Evolutionary conservation across 23 tunicate genomes (phyloP).

Genomic region (Ciona savignyi): DNA sequence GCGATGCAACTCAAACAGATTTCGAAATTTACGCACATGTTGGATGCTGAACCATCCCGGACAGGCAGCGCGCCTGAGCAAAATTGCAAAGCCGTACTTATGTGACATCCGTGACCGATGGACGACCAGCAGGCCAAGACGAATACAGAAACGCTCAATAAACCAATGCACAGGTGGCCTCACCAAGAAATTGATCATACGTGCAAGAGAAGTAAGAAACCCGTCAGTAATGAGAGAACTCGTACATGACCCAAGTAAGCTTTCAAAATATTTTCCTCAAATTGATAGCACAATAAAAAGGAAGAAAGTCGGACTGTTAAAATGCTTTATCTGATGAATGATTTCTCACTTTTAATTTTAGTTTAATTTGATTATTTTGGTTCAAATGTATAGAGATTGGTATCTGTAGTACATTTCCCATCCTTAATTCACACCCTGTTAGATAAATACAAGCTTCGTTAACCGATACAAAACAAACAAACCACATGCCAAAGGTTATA

Average conservation of each 20-base stretch:
- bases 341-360: no score
- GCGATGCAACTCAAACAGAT: background rate
- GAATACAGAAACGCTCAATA: conserved; percentile 1
- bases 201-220: conserved; percentile 26
- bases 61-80: background rate
- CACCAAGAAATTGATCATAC: conserved; percentile 14
- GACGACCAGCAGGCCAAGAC: background rate
- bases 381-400: no score
- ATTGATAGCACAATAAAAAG: no score
- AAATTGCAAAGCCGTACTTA: background rate
- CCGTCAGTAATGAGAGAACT: conserved; percentile 23
- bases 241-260: conserved; percentile 38
- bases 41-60: background rate
- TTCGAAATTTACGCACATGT: background rate
- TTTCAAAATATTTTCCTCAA: no score
- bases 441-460: no score
- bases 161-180: conserved; percentile 30
- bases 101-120: conserved; percentile 8
- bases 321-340: no score
- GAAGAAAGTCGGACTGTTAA: no score
- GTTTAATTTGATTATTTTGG: no score
- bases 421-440: no score
- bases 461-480: no score
- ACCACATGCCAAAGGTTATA: no score
- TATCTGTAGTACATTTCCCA: no score